Percentiles rank a stretch among this genome's conserved stretches.
Evolutionary conservation across 2,888 invertebrate genomes (phyloP).

Genomic region (Cantharis rustica): DNA sequence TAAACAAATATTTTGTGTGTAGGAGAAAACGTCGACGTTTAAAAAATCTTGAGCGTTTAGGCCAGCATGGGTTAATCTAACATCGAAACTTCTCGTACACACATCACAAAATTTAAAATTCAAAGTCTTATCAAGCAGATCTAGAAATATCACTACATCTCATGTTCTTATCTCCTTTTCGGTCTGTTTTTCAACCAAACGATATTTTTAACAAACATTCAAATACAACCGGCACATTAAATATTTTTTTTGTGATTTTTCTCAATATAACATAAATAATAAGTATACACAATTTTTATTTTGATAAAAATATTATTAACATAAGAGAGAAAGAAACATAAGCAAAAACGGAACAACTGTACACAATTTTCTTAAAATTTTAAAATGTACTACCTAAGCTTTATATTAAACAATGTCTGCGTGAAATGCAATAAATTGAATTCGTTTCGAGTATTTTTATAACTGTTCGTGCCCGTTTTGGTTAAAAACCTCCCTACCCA

Average conservation of each 20-base stretch:
- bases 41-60: neutral
- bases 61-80: neutral
- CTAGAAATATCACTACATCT: neutral
- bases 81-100: neutral
- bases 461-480: neutral
- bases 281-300: slow-evolving; percentile 1
- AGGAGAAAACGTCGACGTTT: neutral
- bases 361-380: neutral
- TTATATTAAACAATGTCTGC: neutral
- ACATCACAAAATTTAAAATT: neutral
- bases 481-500: neutral
- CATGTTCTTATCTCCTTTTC: neutral
- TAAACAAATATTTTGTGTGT: neutral
- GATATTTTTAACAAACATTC: neutral
- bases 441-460: neutral
- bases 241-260: neutral
- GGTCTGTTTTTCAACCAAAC: neutral
- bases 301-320: neutral
- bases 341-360: slow-evolving; percentile 1
- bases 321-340: neutral
- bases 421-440: neutral
- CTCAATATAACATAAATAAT: neutral
- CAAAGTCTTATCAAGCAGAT: neutral
- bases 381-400: neutral
- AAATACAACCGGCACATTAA: neutral